Evolutionary conservation across 2,888 invertebrate species (phyloP).

Genomic region (Dinocampus coccinellae): DNA sequence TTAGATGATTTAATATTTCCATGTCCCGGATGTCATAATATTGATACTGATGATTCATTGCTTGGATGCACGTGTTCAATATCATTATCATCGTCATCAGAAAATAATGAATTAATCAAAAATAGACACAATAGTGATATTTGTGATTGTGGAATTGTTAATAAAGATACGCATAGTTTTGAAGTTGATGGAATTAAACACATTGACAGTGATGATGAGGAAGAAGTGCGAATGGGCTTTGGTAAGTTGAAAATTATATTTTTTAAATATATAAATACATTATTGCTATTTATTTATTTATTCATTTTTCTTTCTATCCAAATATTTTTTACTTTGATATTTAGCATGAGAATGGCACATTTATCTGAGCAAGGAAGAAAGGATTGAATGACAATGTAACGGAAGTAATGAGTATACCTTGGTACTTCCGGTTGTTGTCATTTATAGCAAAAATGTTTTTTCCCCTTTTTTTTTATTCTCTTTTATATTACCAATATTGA

Average conservation of each 20-base stretch:
- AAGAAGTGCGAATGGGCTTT: constrained; percentile 70
- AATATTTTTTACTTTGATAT: not conserved
- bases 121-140: constrained; percentile 49
- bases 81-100: constrained; percentile 40
- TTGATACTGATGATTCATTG: constrained; percentile 65
- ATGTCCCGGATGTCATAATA: constrained; percentile 70
- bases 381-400: constrained; percentile 19
- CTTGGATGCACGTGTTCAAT: constrained; percentile 63
- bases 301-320: not conserved
- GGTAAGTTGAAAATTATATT: constrained; percentile 55
- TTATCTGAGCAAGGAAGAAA: not conserved
- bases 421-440: constrained; percentile 6
- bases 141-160: constrained; percentile 58
- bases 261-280: too few species aligned
- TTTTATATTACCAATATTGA: not conserved
- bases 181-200: constrained; percentile 80
- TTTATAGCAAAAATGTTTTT: not conserved
- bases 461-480: not conserved
- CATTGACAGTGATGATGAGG: constrained; percentile 81
- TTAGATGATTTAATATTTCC: constrained; percentile 78
- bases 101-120: constrained; percentile 55
- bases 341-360: constrained; percentile 14
- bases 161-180: constrained; percentile 70
- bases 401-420: constrained; percentile 22
- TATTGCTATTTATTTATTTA: not conserved